Percentiles rank a stretch among this genome's conserved stretches.
Conservation (phyloP, 2,888 invertebrate genomes). For the Drosophila formosana region DNA sequence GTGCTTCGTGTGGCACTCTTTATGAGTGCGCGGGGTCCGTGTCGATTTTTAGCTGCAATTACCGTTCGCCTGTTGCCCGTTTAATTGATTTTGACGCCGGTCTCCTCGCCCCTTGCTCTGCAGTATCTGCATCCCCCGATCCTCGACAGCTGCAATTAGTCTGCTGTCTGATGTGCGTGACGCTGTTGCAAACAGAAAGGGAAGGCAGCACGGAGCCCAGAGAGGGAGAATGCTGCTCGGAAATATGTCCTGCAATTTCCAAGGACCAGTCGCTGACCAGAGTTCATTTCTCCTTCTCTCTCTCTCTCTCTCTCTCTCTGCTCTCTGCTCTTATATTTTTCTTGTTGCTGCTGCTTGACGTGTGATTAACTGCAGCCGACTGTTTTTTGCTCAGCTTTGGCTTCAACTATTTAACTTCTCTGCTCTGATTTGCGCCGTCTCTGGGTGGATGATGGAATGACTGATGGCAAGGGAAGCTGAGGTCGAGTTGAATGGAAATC, state of each 20-base stretch:
- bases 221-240: constrained; percentile 1
- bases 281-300: constrained; percentile 1
- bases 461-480: not conserved
- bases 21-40: constrained; percentile 49
- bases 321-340: not conserved
- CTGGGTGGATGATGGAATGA: not conserved
- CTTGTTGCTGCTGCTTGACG: constrained; percentile 50
- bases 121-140: not conserved
- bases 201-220: not conserved
- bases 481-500: constrained; percentile 2
- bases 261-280: constrained; percentile 10
- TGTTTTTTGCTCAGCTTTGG: constrained; percentile 32
- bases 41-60: constrained; percentile 78
- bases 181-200: constrained; percentile 44
- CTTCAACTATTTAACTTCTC: constrained; percentile 29
- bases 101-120: constrained; percentile 12
- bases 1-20: constrained; percentile 66
- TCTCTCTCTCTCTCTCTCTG: too few species aligned
- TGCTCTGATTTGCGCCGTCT: constrained; percentile 27
- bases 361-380: constrained; percentile 72
- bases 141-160: constrained; percentile 71
- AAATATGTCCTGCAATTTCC: constrained; percentile 22
- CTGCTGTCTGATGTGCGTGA: constrained; percentile 56
- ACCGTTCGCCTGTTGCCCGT: constrained; percentile 74
- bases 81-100: constrained; percentile 83